Conservation (phyloP, 2,797 vertebrate genomes). For the Urophycis tenuis region DNA sequence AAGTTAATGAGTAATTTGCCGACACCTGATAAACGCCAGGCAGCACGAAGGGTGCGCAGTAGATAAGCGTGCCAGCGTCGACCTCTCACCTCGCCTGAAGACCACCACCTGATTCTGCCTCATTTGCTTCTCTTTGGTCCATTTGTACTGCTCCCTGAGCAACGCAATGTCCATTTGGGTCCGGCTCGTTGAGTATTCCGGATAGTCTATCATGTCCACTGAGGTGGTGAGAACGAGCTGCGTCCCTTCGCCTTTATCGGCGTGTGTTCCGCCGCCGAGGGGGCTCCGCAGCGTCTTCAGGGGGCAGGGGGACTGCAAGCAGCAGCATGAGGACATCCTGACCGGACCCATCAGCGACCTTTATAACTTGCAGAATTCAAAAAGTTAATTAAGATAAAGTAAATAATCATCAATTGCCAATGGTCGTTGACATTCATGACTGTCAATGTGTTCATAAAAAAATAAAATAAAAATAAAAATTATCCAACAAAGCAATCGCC, state of each 20-base stretch:
- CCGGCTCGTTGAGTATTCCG: slow-evolving; percentile 41
- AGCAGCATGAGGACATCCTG: slow-evolving; percentile 39
- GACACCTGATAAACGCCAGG: neutral
- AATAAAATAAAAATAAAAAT: neutral
- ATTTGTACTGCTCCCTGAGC: slow-evolving; percentile 69
- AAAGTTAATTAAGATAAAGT: neutral
- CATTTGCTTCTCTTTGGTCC: slow-evolving; percentile 69
- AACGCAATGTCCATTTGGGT: slow-evolving; percentile 68
- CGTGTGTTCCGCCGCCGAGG: neutral
- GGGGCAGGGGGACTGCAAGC: slow-evolving; percentile 15
- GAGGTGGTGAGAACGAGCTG: neutral
- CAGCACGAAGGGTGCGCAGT: too few species aligned
- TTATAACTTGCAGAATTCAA: neutral
- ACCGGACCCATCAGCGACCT: slow-evolving; percentile 6
- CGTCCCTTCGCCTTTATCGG: neutral
- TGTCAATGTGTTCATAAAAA: neutral
- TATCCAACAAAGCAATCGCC: too few species aligned
- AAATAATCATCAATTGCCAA: neutral
- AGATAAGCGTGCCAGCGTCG: too few species aligned
- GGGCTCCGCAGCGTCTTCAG: neutral
- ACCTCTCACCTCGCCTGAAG: slow-evolving; percentile 67
- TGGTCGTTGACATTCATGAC: neutral
- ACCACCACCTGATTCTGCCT: slow-evolving; percentile 63
- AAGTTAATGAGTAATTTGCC: neutral
- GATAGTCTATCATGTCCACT: neutral